These are phyloP conservation scores for Idaea biselata DNA, from an alignment of 2,888 invertebrate species.

Conservation along the genomic window DNA sequence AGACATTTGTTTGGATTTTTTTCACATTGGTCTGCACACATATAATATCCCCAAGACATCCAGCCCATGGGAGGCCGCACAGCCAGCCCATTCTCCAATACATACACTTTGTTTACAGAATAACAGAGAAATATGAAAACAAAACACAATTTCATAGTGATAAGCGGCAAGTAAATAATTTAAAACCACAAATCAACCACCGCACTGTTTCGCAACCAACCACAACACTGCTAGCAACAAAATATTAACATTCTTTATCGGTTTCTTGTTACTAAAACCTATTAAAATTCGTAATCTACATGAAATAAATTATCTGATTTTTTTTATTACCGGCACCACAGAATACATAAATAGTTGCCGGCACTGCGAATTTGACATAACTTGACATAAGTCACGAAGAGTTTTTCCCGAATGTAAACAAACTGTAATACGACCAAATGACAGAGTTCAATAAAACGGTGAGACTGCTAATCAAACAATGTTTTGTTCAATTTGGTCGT, in stretches of 20 bases:
- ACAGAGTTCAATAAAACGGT: not conserved
- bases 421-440: not conserved
- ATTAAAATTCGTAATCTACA: not conserved
- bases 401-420: not conserved
- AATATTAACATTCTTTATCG: conserved; percentile 13
- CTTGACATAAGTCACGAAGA: no score
- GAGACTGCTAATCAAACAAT: conserved; percentile 1
- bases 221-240: conserved; percentile 13
- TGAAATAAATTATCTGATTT: no score
- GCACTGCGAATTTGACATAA: no score
- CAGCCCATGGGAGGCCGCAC: conserved; percentile 87
- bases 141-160: not conserved
- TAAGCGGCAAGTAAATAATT: conserved; percentile 6
- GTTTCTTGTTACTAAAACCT: not conserved
- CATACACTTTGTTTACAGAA: conserved; percentile 41
- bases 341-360: no score
- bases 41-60: conserved; percentile 86
- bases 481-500: conserved; percentile 7
- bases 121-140: conserved; percentile 22
- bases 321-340: no score
- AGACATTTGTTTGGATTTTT: conserved; percentile 82
- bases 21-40: conserved; percentile 82
- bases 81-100: conserved; percentile 83
- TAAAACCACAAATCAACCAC: conserved; percentile 15
- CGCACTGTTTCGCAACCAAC: conserved; percentile 8